Evolutionary conservation across 2,888 invertebrate species (phyloP).

Genomic region (Eupithecia exiguata): DNA sequence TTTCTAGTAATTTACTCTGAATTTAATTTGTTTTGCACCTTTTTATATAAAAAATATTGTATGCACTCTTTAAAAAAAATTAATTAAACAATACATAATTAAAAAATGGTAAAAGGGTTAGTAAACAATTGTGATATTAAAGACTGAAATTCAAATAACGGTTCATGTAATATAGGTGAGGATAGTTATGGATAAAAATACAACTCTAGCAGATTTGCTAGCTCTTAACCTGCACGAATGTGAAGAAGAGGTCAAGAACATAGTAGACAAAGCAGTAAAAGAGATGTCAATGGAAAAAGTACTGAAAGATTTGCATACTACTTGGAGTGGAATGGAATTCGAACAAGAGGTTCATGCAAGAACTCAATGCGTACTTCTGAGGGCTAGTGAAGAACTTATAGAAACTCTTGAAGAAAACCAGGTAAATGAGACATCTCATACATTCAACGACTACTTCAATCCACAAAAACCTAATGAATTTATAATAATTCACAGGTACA

Average conservation of each 20-base stretch:
- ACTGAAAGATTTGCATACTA: constrained; percentile 93
- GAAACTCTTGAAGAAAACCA: constrained; percentile 99
- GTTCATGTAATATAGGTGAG: constrained; percentile 86
- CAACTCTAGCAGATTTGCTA: constrained; percentile 95
- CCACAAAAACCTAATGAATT: not conserved
- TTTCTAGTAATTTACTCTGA: not conserved
- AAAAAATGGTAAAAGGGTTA: not conserved
- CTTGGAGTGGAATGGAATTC: constrained; percentile 97
- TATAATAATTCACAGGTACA: constrained; percentile 86
- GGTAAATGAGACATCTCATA: constrained; percentile 70
- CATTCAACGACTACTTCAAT: not conserved
- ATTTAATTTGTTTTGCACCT: not conserved
- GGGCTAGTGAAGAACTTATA: constrained; percentile 97
- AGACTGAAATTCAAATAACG: constrained; percentile 10
- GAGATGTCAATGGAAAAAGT: constrained; percentile 99
- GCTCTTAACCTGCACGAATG: constrained; percentile 97
- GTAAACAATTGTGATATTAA: not conserved
- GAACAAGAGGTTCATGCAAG: constrained; percentile 94
- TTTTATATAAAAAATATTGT: not conserved
- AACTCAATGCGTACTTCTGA: constrained; percentile 92
- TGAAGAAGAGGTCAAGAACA: constrained; percentile 98
- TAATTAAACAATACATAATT: not conserved
- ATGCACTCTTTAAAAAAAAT: not conserved
- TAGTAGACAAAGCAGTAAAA: constrained; percentile 98
- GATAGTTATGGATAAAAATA: constrained; percentile 96